Percentiles rank a stretch among this genome's conserved stretches.
These are phyloP conservation scores for Bucco capensis DNA, from an alignment of 2,113 vertebrate species.

Conservation along the genomic window DNA sequence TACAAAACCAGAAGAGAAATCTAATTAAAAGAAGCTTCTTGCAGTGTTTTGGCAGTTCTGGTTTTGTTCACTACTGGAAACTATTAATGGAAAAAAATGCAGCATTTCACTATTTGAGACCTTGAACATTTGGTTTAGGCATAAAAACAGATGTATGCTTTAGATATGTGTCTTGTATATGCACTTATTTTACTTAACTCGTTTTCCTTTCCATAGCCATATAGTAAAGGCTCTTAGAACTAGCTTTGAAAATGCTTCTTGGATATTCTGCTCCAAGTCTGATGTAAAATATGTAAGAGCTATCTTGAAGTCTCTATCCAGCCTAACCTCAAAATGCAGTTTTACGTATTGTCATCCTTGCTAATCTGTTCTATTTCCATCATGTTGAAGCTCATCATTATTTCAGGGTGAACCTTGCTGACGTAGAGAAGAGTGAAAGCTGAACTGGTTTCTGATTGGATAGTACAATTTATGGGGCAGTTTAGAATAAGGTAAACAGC, in stretches of 20 bases:
- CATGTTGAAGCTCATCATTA: background rate
- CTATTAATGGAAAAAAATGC: background rate
- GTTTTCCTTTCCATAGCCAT: background rate
- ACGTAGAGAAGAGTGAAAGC: background rate
- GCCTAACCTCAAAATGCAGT: background rate
- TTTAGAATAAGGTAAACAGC: background rate
- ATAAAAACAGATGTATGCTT: background rate
- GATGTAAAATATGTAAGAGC: background rate
- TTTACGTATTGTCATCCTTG: background rate
- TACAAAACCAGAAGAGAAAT: background rate
- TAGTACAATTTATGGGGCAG: background rate
- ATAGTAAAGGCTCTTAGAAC: background rate
- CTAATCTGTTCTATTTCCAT: background rate
- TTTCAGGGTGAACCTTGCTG: background rate
- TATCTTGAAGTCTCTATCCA: background rate
- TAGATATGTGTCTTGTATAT: background rate
- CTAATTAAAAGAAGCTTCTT: background rate
- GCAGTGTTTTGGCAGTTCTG: background rate
- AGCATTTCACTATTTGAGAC: background rate
- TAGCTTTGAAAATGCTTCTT: background rate
- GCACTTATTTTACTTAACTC: background rate
- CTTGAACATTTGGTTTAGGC: background rate
- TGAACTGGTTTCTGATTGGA: background rate
- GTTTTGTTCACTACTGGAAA: background rate
- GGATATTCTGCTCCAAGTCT: background rate